Conservation (phyloP, 2,113 vertebrate species). For the Manacus vitellinus region DNA sequence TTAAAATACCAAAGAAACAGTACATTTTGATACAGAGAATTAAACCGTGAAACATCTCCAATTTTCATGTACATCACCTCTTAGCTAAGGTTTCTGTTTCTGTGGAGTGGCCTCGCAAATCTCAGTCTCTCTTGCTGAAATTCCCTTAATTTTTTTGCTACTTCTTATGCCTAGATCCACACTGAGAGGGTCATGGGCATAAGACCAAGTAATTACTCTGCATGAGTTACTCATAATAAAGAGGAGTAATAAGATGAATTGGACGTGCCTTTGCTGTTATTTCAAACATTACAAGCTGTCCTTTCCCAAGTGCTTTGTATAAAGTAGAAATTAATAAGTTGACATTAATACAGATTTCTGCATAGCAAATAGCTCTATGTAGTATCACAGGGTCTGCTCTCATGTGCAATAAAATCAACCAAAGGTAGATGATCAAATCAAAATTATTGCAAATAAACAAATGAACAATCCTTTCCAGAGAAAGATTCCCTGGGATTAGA, state of each 20-base stretch:
- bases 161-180: not conserved
- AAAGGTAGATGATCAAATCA: not conserved
- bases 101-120: not conserved
- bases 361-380: not conserved
- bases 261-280: not conserved
- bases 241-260: not conserved
- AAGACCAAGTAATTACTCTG: not conserved
- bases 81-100: not conserved
- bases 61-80: not conserved
- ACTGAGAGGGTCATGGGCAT: fast-evolving
- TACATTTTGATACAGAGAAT: not conserved
- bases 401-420: not conserved
- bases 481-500: not conserved
- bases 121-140: not conserved
- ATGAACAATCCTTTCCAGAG: not conserved
- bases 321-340: slow-evolving; percentile 12
- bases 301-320: not conserved
- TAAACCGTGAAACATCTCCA: not conserved
- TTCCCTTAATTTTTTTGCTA: not conserved
- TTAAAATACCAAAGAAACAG: not conserved
- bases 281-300: not conserved
- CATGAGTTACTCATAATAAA: not conserved
- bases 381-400: not conserved
- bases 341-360: not conserved
- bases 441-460: not conserved